Evolutionary conservation across 2,888 invertebrate species (phyloP).

Genomic region (Trichogramma dendrolimi): DNA sequence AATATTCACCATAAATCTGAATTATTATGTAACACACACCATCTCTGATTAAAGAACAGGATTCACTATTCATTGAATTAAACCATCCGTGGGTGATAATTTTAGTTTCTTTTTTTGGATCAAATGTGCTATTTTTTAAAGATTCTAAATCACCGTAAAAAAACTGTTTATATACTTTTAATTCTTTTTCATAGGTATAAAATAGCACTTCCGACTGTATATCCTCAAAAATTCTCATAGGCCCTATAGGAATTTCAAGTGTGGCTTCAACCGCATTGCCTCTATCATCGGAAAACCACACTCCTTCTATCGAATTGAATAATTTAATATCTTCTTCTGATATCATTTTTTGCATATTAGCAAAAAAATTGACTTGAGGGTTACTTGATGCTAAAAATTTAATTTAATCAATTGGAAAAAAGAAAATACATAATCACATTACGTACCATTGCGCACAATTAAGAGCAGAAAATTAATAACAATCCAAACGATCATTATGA

Average conservation of each 20-base stretch:
- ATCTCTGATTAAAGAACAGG: constrained; percentile 36
- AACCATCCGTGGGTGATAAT: constrained; percentile 43
- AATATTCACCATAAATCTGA: background rate
- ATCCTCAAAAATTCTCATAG: background rate
- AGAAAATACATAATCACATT: too few species aligned
- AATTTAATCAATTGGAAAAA: too few species aligned
- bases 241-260: constrained; percentile 3
- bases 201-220: too few species aligned
- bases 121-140: constrained; percentile 31
- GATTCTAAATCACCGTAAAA: constrained; percentile 22
- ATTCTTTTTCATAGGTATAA: too few species aligned
- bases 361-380: too few species aligned
- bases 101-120: constrained; percentile 34
- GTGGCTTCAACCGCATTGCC: constrained; percentile 28
- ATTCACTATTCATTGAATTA: constrained; percentile 30
- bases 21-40: constrained; percentile 30
- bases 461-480: too few species aligned
- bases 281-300: constrained; percentile 31
- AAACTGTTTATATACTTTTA: too few species aligned
- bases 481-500: too few species aligned
- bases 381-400: too few species aligned
- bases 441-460: too few species aligned
- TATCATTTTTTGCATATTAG: constrained; percentile 3
- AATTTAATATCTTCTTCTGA: constrained; percentile 20
- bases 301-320: constrained; percentile 24